Evolutionary conservation across 2,113 vertebrate genomes (phyloP).

Genomic region (Anoplopoma fimbria): DNA sequence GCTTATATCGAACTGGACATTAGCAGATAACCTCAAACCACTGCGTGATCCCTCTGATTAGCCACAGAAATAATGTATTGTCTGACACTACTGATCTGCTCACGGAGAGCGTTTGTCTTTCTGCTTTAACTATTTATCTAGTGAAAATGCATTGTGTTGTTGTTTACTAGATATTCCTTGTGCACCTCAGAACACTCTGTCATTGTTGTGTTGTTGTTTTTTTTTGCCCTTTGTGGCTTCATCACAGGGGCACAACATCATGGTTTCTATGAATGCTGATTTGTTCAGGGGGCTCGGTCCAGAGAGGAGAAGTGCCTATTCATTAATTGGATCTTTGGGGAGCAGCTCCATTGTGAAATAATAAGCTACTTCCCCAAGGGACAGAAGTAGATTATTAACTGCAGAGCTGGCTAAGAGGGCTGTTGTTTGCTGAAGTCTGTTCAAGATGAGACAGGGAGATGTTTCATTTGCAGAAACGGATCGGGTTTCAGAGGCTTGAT

Average conservation of each 20-base stretch:
- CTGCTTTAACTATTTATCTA: constrained; percentile 7
- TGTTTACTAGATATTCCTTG: constrained; percentile 31
- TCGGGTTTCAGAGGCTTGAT: constrained; percentile 32
- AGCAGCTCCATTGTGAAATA: constrained; percentile 62
- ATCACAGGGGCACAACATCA: constrained; percentile 22
- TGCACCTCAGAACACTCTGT: constrained; percentile 34
- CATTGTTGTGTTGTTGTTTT: constrained; percentile 32
- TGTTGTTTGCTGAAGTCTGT: constrained; percentile 25
- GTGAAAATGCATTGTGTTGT: constrained; percentile 1
- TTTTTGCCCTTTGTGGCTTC: constrained; percentile 26
- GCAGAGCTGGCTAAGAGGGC: constrained; percentile 26
- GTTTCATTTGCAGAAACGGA: constrained; percentile 7
- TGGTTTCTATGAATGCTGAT: constrained; percentile 65
- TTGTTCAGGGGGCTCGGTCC: constrained; percentile 62
- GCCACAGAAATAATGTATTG: constrained; percentile 19
- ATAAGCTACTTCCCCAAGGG: constrained; percentile 60
- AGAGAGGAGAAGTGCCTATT: constrained; percentile 46
- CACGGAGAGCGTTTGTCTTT: background rate
- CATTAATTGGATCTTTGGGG: constrained; percentile 74
- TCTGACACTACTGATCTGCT: background rate
- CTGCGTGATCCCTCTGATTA: constrained; percentile 26
- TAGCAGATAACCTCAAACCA: constrained; percentile 45
- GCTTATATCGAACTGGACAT: constrained; percentile 37
- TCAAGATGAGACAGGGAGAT: constrained; percentile 23
- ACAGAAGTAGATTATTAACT: constrained; percentile 59